Conservation (phyloP, 2,113 vertebrate species). For the Beaufortia kweichowensis region DNA sequence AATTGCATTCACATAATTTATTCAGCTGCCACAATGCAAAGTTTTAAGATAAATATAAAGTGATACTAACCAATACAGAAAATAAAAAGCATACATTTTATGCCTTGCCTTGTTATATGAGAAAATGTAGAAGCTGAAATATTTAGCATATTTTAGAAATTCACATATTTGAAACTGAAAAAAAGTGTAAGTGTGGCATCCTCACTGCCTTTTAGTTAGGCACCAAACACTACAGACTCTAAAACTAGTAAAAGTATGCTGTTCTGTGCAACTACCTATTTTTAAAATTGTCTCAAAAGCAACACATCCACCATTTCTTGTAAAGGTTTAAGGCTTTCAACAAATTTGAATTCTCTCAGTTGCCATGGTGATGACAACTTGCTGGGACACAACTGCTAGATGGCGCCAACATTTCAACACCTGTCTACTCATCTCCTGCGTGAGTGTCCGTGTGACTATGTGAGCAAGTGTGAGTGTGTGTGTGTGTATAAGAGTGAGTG, state of each 20-base stretch:
- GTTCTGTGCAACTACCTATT: background rate
- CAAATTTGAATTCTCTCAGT: conserved; percentile 26
- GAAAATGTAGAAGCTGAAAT: no score
- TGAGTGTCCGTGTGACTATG: conserved; percentile 19
- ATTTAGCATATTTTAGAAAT: no score
- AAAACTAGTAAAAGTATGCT: background rate
- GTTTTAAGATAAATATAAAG: no score
- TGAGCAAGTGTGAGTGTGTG: conserved; percentile 15
- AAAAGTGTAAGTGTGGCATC: conserved; percentile 2
- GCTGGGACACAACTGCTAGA: conserved; percentile 34
- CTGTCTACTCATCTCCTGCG: conserved; percentile 27
- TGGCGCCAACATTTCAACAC: conserved; percentile 43
- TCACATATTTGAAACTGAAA: background rate
- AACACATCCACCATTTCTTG: background rate
- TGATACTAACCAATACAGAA: no score
- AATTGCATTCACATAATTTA: no score
- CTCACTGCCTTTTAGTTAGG: background rate
- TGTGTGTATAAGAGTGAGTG: background rate
- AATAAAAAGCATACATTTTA: no score
- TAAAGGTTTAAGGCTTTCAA: conserved; percentile 15
- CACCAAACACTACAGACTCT: background rate
- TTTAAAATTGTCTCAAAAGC: background rate
- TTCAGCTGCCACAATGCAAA: no score
- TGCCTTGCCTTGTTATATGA: no score
- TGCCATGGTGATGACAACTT: conserved; percentile 37